These are phyloP conservation scores for Morpho achilles DNA, from an alignment of 2,888 invertebrate genomes.

Conservation along the genomic window DNA sequence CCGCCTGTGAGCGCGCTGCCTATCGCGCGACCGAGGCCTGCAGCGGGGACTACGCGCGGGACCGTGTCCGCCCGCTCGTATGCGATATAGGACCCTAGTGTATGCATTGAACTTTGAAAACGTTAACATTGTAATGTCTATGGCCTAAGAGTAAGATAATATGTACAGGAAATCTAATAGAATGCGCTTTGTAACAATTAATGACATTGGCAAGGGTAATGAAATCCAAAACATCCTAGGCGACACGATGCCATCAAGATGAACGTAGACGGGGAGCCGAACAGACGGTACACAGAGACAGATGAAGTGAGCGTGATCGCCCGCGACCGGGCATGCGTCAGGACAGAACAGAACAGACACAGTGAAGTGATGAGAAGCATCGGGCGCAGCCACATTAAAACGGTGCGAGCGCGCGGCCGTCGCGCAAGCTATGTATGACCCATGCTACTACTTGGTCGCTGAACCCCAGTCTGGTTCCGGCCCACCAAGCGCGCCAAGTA, in stretches of 20 bases:
- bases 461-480: conserved; percentile 36
- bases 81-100: conserved; percentile 44
- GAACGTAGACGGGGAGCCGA: conserved; percentile 71
- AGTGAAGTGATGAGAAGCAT: conserved; percentile 78
- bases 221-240: conserved; percentile 66
- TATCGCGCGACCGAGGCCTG: conserved; percentile 52
- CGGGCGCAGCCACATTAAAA: conserved; percentile 78
- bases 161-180: conserved; percentile 75
- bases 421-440: conserved; percentile 78
- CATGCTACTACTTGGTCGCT: conserved; percentile 72
- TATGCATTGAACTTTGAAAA: conserved; percentile 31
- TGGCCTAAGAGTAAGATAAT: conserved; percentile 59
- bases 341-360: conserved; percentile 76
- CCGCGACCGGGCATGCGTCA: conserved; percentile 77
- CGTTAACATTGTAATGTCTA: conserved; percentile 49
- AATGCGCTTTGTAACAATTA: conserved; percentile 73
- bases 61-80: conserved; percentile 30
- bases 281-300: conserved; percentile 75
- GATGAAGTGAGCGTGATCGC: conserved; percentile 78
- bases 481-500: conserved; percentile 26
- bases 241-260: conserved; percentile 71
- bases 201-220: conserved; percentile 71
- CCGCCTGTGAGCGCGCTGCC: conserved; percentile 34
- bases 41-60: conserved; percentile 28
- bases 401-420: conserved; percentile 76